A percentile compares a stretch with the other conserved stretches of the same genome.
Evolutionary conservation across 2,888 invertebrate species (phyloP).

Genomic region (Folsomia manolachei): DNA sequence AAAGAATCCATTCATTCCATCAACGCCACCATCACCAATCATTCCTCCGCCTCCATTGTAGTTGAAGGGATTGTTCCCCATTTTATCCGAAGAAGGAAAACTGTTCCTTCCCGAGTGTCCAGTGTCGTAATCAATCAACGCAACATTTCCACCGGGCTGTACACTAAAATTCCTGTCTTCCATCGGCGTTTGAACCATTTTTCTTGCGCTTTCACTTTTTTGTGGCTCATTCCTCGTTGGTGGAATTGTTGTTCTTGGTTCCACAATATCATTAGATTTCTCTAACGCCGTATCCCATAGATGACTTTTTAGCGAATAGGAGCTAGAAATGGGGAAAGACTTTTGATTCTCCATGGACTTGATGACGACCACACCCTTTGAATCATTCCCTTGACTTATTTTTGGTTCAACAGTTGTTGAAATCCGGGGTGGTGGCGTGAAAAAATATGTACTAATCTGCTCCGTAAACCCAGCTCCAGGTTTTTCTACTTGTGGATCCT

Average conservation of each 20-base stretch:
- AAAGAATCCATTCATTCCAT: no score
- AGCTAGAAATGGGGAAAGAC: not conserved
- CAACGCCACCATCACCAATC: no score
- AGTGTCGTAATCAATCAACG: not conserved
- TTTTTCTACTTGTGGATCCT: constrained; percentile 44
- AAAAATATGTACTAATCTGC: constrained; percentile 40
- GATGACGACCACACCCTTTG: not conserved
- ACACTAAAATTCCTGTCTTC: not conserved
- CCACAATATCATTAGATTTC: not conserved
- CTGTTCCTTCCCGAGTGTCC: not conserved
- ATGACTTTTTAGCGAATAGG: not conserved
- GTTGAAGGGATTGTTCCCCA: not conserved
- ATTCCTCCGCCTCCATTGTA: not conserved
- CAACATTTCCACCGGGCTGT: not conserved
- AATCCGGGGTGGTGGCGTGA: constrained; percentile 27
- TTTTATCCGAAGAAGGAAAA: not conserved
- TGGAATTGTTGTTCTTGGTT: not conserved
- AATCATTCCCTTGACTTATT: no score
- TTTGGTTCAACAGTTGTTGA: constrained; percentile 13
- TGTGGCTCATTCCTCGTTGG: not conserved
- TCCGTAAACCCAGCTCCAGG: constrained; percentile 41
- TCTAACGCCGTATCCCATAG: not conserved
- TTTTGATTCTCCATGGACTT: not conserved
- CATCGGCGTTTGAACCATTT: not conserved
- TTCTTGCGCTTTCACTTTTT: not conserved